Percentiles rank a stretch among this genome's conserved stretches.
Evolutionary conservation across 2,113 vertebrate species (phyloP).

Genomic region (Chaetura pelagica): DNA sequence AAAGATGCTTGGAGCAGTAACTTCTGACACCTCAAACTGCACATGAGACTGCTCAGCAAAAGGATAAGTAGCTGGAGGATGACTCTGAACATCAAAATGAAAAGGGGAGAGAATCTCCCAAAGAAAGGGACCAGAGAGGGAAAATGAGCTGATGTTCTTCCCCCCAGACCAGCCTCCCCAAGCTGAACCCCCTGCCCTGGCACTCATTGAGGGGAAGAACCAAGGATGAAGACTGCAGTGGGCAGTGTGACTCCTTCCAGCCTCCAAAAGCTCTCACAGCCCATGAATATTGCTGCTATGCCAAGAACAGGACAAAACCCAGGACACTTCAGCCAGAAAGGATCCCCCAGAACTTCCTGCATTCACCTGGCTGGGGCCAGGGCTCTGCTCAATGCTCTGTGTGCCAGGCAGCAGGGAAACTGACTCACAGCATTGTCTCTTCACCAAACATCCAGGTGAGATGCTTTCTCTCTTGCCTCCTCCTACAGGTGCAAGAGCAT

Average conservation of each 20-base stretch:
- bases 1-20: neutral
- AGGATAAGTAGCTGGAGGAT: neutral
- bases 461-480: neutral
- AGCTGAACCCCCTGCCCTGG: neutral
- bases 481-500: neutral
- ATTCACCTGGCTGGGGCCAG: neutral
- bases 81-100: neutral
- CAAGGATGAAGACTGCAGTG: neutral
- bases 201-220: neutral
- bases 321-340: neutral
- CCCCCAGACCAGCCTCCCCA: neutral
- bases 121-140: neutral
- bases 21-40: neutral
- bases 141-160: neutral
- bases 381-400: neutral
- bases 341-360: neutral
- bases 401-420: neutral
- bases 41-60: neutral
- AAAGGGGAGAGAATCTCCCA: neutral
- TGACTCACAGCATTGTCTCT: neutral
- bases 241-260: neutral
- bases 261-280: neutral
- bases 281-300: neutral
- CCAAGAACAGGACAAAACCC: neutral
- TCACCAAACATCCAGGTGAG: neutral